Evolutionary conservation across 1,140 invertebrate species (phyloP).

Genomic region (Drosophila equinoxialis): DNA sequence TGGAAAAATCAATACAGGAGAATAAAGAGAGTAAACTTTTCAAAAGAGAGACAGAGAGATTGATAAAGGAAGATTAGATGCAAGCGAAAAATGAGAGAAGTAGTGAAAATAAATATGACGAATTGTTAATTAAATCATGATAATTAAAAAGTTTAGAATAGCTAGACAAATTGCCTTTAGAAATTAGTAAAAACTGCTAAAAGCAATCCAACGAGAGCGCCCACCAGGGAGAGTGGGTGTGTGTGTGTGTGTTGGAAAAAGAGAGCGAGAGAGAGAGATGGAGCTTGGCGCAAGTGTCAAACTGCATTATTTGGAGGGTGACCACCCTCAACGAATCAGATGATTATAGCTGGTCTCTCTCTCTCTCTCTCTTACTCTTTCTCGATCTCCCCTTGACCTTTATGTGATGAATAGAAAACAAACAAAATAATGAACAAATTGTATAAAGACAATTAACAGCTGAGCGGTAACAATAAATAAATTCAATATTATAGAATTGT

Average conservation of each 20-base stretch:
- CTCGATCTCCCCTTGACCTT: conserved; percentile 59
- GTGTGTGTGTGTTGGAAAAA: neutral
- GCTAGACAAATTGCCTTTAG: neutral
- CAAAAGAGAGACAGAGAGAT: neutral
- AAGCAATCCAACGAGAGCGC: neutral
- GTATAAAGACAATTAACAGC: conserved; percentile 32
- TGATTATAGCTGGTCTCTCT: conserved; percentile 26
- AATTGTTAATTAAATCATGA: conserved; percentile 2
- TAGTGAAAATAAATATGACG: neutral
- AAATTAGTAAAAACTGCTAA: neutral
- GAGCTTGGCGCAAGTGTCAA: conserved; percentile 39
- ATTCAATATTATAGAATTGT: neutral
- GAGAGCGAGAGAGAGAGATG: conserved; percentile 14
- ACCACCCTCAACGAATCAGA: conserved; percentile 59
- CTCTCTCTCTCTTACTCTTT: neutral
- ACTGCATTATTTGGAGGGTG: conserved; percentile 29
- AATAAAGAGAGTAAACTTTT: neutral
- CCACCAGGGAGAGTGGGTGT: neutral
- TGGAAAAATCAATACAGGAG: conserved; percentile 1
- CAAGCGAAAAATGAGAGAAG: neutral
- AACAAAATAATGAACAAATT: conserved; percentile 60
- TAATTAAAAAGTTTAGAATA: conserved; percentile 4
- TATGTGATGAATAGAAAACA: conserved; percentile 49
- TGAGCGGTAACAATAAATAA: conserved; percentile 43
- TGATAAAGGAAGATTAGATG: neutral